Base-by-base conservation (phyloP, 2,888 invertebrate genomes). In the Nephrotoma appendiculata region DNA sequence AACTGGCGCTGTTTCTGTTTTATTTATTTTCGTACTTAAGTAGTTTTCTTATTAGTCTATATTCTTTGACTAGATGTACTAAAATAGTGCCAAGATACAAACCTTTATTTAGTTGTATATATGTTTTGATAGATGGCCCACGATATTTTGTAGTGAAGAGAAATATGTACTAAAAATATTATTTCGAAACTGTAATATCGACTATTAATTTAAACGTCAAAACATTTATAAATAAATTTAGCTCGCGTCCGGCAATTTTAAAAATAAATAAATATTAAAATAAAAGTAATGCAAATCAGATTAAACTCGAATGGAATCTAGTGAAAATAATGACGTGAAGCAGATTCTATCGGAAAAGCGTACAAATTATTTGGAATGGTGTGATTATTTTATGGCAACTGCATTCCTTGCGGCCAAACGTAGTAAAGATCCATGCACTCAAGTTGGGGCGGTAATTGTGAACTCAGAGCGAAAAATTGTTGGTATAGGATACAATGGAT, bases 391-490 rank as follows among this genome's bases (percentile, higher is more conserved):
- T 90, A 99, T 99, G 99, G 96, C 96, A 0, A 94, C 95, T 7
- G 98, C 98, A 2, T 95, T 98, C 89, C 92, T 99, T 42, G 96
- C 98, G 0, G 96, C 98, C 0, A 96, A 97, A 92, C 93, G 99
- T 87, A 98, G 98, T 90, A 99, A 99, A 92, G 99, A 99, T 92
- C 99, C 99, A 0, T 92, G 92, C 86, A 96, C 96, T 3, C 98
- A 99, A 93, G 98, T 98, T 19, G 99, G 99, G 5, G 98, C 98
- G 6, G 98, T 98, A 90, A 96, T 99, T 89, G 98, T 98, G 0
- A 97, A 98, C 90, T 91, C 93, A 44, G 95, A 96, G 0, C 89
- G 90, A 1, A 95, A 95, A 91, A 96, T 99, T 89, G 96, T 99
- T 85, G 97, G 97, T 41, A 94, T 98, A 87, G 99, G 99, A 88